These are phyloP conservation scores for Panagrolaimus sp. DNA, from an alignment of 1,140 invertebrate genomes.

Conservation along the genomic window DNA sequence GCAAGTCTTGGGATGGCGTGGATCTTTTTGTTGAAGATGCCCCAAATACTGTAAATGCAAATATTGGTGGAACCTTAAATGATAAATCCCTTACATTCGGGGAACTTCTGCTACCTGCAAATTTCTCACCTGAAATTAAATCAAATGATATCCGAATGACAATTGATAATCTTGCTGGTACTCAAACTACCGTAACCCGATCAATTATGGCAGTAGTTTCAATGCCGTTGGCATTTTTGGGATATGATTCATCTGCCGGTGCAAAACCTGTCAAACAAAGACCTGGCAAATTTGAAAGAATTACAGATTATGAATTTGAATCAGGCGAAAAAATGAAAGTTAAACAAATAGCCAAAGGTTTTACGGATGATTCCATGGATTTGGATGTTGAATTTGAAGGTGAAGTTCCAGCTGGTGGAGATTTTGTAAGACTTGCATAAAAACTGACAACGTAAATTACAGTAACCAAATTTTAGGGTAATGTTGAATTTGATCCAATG, in stretches of 20 bases:
- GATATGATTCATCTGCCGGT: constrained; percentile 24
- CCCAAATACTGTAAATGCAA: constrained; percentile 11
- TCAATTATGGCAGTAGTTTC: constrained; percentile 30
- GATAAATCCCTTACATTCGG: constrained; percentile 19
- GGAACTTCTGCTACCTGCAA: constrained; percentile 21
- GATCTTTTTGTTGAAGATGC: constrained; percentile 40
- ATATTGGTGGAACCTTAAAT: constrained; percentile 30
- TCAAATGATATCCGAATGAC: constrained; percentile 37
- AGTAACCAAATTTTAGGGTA: constrained; percentile 22
- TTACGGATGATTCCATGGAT: constrained; percentile 7
- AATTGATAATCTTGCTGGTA: constrained; percentile 30
- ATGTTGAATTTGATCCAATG: constrained; percentile 27
- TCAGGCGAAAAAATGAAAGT: constrained; percentile 38
- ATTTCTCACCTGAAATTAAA: constrained; percentile 27
- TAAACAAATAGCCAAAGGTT: constrained; percentile 32
- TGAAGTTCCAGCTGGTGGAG: constrained; percentile 27
- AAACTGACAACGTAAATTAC: neutral
- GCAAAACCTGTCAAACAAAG: neutral
- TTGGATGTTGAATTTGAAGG: constrained; percentile 47
- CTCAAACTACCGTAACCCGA: constrained; percentile 14
- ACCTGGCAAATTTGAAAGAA: constrained; percentile 23
- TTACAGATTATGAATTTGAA: constrained; percentile 32
- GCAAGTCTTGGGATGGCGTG: constrained; percentile 50
- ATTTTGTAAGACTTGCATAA: constrained; percentile 11
- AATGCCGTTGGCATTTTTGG: constrained; percentile 25